phyloP scores from a whole-genome alignment of 2,797 vertebrate genomes.

The Hippoglossus hippoglossus region DNA sequence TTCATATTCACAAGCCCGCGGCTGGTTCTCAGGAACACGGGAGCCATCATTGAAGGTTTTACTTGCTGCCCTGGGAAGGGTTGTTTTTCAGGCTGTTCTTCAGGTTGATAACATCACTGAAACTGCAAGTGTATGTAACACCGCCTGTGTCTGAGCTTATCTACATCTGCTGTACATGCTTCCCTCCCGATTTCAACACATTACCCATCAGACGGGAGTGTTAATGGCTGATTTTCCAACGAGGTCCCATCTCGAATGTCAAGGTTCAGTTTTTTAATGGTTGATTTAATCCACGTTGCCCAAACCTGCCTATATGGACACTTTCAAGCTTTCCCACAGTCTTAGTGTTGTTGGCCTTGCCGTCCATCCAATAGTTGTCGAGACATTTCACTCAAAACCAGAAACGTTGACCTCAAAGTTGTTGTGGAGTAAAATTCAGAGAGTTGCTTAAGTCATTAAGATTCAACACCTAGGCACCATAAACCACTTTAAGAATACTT shows the following conservation, averaged over 20 bases:
- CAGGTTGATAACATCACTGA: conserved; percentile 77
- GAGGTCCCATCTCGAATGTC: conserved; percentile 31
- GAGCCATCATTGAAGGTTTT: conserved; percentile 38
- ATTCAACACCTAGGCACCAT: no score
- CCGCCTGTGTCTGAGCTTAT: conserved; percentile 58
- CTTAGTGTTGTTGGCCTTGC: not conserved
- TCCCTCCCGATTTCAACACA: conserved; percentile 36
- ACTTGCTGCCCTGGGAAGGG: conserved; percentile 29
- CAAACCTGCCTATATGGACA: conserved; percentile 1
- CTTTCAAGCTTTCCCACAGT: conserved; percentile 61
- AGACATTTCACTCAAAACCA: no score
- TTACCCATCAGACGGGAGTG: conserved; percentile 38
- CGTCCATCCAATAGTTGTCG: no score
- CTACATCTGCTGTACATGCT: conserved; percentile 63
- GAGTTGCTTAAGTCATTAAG: no score
- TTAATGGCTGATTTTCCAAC: conserved; percentile 60
- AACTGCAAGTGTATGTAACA: conserved; percentile 43
- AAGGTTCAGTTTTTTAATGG: conserved; percentile 47
- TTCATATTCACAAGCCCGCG: conserved; percentile 52
- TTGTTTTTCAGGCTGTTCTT: conserved; percentile 50
- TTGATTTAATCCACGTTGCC: conserved; percentile 14
- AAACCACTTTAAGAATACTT: no score
- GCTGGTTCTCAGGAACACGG: conserved; percentile 68
- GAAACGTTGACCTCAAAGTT: no score
- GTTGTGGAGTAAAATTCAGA: no score